Percentiles rank a stretch among this genome's conserved stretches.
Evolutionary conservation across 53 echinoderm and acorn worm species (phyloP).

Genomic region (Antedon mediterranea): DNA sequence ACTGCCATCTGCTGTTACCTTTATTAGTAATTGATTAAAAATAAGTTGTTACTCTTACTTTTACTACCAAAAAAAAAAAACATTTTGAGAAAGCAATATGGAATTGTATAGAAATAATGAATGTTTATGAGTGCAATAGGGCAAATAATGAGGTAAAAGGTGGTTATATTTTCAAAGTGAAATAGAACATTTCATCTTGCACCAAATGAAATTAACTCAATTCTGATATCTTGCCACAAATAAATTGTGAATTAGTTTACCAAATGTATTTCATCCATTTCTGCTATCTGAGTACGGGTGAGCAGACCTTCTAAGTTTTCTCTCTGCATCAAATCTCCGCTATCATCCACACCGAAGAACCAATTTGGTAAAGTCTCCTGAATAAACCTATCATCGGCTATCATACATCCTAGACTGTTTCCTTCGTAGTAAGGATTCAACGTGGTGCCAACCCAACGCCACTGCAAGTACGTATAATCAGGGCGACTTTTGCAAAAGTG

Average conservation of each 20-base stretch:
- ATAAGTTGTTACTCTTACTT: no score
- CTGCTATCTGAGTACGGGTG: slow-evolving; percentile 5
- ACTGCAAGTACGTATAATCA: slow-evolving; percentile 12
- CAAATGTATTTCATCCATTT: slow-evolving; percentile 38
- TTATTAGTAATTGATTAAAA: background rate
- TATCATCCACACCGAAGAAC: slow-evolving; percentile 85
- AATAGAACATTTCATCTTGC: no score
- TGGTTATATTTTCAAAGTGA: no score
- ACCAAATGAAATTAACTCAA: no score
- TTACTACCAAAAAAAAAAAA: no score
- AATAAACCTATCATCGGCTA: slow-evolving; percentile 83
- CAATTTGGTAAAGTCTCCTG: slow-evolving; percentile 42
- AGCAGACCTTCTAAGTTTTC: slow-evolving; percentile 36
- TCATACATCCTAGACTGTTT: slow-evolving; percentile 42
- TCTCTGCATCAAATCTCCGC: slow-evolving; percentile 59
- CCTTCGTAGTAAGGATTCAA: slow-evolving; percentile 93
- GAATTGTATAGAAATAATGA: no score
- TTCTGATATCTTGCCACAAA: no score
- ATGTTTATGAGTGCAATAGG: no score
- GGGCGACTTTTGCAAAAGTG: slow-evolving; percentile 50
- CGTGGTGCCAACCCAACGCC: slow-evolving; percentile 80
- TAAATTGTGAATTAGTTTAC: slow-evolving; percentile 22
- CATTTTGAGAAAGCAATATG: no score
- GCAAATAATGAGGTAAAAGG: no score
- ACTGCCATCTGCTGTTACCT: slow-evolving; percentile 95